A percentile compares a stretch with the other conserved stretches of the same genome.
Conservation (phyloP, 2,113 vertebrate genomes). For the Hystrix brachyura region DNA sequence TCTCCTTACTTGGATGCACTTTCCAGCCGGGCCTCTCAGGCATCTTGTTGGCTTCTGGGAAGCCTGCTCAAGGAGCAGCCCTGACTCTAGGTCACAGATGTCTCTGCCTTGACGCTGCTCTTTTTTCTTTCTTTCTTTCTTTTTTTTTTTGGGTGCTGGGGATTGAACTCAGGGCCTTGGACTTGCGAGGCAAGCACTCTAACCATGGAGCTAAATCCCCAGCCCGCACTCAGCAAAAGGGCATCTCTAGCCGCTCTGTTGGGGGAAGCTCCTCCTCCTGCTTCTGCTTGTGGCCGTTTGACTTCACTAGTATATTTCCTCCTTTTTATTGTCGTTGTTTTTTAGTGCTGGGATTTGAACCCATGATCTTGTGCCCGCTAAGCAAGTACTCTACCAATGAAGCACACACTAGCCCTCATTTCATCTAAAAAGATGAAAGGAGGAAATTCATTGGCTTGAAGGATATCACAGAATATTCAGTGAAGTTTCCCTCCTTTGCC, state of each 20-base stretch:
- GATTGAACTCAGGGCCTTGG: no score
- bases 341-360: neutral
- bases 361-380: neutral
- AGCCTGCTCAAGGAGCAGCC: neutral
- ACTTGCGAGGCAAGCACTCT: no score
- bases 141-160: no score
- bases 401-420: neutral
- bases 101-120: no score
- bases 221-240: neutral
- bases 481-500: neutral
- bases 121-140: no score
- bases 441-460: neutral
- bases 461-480: neutral
- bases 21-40: neutral
- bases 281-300: neutral
- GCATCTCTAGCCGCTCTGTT: neutral
- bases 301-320: no score
- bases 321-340: neutral
- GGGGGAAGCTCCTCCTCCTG: neutral
- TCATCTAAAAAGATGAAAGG: neutral
- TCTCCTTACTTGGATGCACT: neutral
- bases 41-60: neutral
- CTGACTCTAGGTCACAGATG: rapidly evolving
- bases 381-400: neutral
- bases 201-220: no score